phyloP scores from a whole-genome alignment of 2,113 vertebrate genomes.

The Indicator maculatus region DNA sequence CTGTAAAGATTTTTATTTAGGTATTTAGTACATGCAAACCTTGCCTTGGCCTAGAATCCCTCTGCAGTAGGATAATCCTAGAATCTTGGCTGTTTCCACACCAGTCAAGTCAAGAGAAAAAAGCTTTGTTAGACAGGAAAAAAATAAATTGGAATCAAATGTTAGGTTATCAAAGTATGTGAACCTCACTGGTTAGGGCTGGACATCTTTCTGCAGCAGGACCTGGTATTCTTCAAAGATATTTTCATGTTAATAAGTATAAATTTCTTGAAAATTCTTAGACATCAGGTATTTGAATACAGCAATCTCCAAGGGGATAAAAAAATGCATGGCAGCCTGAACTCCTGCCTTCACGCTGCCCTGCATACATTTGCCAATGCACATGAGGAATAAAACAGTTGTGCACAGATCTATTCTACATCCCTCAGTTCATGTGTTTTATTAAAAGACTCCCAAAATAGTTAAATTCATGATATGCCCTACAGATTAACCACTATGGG shows the following conservation, averaged over 20 bases:
- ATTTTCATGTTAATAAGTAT: not conserved
- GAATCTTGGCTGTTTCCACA: not conserved
- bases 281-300: not conserved
- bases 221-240: slow-evolving; percentile 23
- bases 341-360: not conserved
- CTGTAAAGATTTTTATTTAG: not conserved
- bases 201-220: slow-evolving; percentile 29
- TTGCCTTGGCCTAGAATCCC: slow-evolving; percentile 14
- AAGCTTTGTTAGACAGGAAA: slow-evolving; percentile 12
- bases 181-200: not conserved
- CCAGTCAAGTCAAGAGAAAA: slow-evolving; percentile 17
- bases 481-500: not conserved
- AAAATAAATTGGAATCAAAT: slow-evolving; percentile 1
- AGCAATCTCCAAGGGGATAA: not conserved
- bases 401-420: not conserved
- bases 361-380: not conserved
- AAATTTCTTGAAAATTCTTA: not conserved
- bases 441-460: not conserved
- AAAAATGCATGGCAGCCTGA: not conserved
- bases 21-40: not conserved
- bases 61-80: not conserved
- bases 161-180: not conserved
- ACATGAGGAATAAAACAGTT: not conserved
- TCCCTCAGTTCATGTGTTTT: not conserved
- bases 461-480: not conserved